These are phyloP conservation scores for Arrhopalites spinosus DNA, from an alignment of 2,888 invertebrate genomes.

Conservation along the genomic window DNA sequence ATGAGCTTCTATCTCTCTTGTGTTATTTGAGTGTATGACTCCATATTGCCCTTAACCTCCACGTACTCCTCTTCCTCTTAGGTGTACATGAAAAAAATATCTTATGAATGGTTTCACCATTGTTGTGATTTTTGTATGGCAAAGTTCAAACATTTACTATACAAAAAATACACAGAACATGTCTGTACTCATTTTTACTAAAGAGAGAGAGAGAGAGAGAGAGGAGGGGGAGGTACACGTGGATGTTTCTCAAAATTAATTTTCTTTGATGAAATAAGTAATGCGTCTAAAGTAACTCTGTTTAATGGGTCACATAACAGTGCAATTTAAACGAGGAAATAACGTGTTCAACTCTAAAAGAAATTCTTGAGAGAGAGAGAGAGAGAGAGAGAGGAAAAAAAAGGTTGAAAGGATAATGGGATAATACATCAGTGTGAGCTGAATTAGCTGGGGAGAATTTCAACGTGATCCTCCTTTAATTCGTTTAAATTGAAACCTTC, in stretches of 20 bases:
- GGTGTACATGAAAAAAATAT: no score
- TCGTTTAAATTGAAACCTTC: no score
- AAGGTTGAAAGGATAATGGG: neutral
- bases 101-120: no score
- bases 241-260: no score
- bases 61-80: no score
- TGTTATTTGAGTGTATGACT: no score
- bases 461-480: no score
- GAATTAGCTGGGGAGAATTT: neutral
- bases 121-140: no score
- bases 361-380: constrained; percentile 1
- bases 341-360: neutral
- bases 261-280: no score
- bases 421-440: neutral
- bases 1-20: neutral
- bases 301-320: neutral
- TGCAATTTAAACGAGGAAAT: neutral
- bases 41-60: no score
- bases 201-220: neutral
- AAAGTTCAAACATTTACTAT: no score
- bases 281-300: neutral
- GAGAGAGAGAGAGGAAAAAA: neutral
- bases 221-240: neutral
- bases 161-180: neutral
- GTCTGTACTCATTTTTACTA: neutral